phyloP scores from a whole-genome alignment of 2,797 vertebrate genomes.

The Cuculus canorus region DNA sequence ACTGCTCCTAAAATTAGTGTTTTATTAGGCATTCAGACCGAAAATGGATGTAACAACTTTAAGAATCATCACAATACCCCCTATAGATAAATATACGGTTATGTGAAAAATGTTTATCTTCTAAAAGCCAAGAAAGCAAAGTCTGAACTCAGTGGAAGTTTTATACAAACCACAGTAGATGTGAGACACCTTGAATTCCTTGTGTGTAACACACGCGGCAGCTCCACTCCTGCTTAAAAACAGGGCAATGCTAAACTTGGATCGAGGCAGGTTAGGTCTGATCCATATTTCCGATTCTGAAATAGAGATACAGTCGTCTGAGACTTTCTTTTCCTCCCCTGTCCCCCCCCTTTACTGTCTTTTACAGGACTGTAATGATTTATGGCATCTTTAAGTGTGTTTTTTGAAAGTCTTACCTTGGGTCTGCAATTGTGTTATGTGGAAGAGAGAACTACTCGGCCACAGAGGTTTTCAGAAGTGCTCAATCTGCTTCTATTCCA shows the following conservation, averaged over 20 bases:
- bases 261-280: background rate
- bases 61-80: background rate
- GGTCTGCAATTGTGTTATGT: background rate
- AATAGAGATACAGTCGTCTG: background rate
- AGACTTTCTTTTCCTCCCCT: background rate
- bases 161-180: background rate
- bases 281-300: background rate
- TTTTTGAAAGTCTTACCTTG: background rate
- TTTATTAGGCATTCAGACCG: background rate
- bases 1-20: background rate
- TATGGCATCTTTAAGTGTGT: background rate
- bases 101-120: background rate
- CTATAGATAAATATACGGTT: fast-evolving
- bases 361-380: background rate
- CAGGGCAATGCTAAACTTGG: background rate
- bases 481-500: background rate
- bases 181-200: background rate
- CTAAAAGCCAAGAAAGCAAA: background rate
- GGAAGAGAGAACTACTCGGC: background rate
- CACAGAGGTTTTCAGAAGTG: background rate
- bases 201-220: background rate
- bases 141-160: background rate
- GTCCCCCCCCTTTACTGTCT: background rate
- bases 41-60: background rate
- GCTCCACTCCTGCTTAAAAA: background rate